Percentiles rank a stretch among this genome's conserved stretches.
phyloP scores from a whole-genome alignment of 2,797 vertebrate species.

The Bothrops alternatus region DNA sequence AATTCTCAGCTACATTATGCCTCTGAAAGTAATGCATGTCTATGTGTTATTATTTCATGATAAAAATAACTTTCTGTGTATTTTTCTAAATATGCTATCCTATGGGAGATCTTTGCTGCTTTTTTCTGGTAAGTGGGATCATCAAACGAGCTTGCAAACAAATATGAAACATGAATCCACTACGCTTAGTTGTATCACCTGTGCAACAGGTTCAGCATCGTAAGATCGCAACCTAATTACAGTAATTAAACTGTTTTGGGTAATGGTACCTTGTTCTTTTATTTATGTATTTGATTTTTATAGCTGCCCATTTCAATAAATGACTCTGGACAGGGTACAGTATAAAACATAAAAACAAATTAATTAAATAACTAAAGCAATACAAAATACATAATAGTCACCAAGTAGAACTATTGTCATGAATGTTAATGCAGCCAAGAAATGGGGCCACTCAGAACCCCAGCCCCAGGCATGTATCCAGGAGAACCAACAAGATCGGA shows the following conservation, averaged over 20 bases:
- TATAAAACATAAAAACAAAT: too few relatives aligned
- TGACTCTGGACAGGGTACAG: too few relatives aligned
- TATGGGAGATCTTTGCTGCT: not conserved
- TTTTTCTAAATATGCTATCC: slow-evolving; percentile 7
- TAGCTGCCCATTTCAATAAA: too few relatives aligned
- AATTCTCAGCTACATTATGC: not conserved
- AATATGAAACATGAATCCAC: not conserved
- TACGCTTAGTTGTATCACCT: not conserved
- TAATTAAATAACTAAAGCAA: too few relatives aligned
- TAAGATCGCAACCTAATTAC: not conserved
- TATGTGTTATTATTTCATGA: not conserved
- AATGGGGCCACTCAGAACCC: too few relatives aligned
- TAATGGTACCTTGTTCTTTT: not conserved
- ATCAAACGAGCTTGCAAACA: not conserved
- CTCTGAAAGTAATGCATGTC: not conserved
- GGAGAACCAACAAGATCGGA: too few relatives aligned
- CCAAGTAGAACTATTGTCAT: too few relatives aligned
- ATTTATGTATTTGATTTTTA: too few relatives aligned
- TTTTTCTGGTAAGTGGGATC: not conserved
- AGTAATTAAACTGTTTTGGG: not conserved
- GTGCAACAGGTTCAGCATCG: not conserved
- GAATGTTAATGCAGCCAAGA: too few relatives aligned
- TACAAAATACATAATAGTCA: too few relatives aligned
- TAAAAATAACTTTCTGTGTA: not conserved
- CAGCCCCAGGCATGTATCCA: too few relatives aligned